These are phyloP conservation scores for Polia nebulosa DNA, from an alignment of 2,888 invertebrate genomes.

Conservation along the genomic window DNA sequence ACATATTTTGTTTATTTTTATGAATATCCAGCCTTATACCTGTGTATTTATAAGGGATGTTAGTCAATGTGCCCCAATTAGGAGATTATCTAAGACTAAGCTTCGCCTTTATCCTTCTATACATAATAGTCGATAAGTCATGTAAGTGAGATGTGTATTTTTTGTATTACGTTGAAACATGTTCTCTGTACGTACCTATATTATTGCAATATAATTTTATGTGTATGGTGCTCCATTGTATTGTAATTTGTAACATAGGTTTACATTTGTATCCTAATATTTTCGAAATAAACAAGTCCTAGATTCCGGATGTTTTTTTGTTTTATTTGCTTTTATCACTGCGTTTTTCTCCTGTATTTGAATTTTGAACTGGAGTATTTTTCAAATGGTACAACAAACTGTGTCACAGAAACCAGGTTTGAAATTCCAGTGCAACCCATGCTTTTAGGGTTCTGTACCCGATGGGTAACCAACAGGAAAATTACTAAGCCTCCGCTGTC, in stretches of 20 bases:
- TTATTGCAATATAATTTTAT: slow-evolving; percentile 83
- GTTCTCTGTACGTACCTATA: slow-evolving; percentile 72
- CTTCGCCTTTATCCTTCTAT: slow-evolving; percentile 84
- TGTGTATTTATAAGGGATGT: slow-evolving; percentile 54
- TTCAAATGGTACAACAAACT: no score
- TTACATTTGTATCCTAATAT: slow-evolving; percentile 88
- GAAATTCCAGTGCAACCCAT: no score
- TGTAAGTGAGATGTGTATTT: slow-evolving; percentile 79
- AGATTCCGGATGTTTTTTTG: slow-evolving; percentile 72
- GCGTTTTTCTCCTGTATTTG: background rate
- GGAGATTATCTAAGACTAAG: slow-evolving; percentile 78
- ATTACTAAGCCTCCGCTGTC: no score
- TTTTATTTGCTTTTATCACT: slow-evolving; percentile 46
- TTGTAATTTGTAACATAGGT: slow-evolving; percentile 79
- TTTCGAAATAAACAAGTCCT: slow-evolving; percentile 87
- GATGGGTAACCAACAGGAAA: no score
- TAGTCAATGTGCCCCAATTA: slow-evolving; percentile 74
- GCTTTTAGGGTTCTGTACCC: no score
- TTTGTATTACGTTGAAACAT: slow-evolving; percentile 74
- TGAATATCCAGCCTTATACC: slow-evolving; percentile 28
- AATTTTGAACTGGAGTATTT: no score
- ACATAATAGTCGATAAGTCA: slow-evolving; percentile 76
- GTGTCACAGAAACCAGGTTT: no score
- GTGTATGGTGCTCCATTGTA: slow-evolving; percentile 89
- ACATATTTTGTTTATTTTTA: slow-evolving; percentile 13